Evolutionary conservation across 2,888 invertebrate genomes (phyloP).

Genomic region (Dioctria rufipes): DNA sequence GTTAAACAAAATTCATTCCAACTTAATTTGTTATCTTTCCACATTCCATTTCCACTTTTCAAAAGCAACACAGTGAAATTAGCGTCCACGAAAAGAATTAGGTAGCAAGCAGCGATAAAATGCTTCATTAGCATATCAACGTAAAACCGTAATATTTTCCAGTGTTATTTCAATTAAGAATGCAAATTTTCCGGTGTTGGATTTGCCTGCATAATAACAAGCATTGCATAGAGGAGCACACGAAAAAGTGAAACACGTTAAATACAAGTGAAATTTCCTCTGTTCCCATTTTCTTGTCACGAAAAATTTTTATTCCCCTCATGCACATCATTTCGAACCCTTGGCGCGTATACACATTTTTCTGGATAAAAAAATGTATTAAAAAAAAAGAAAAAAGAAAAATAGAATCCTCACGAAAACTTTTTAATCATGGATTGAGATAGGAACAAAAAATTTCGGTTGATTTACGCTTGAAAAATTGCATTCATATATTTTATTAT

Average conservation of each 20-base stretch:
- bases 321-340: slow-evolving; percentile 18
- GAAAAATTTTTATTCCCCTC: slow-evolving; percentile 19
- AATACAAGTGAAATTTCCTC: slow-evolving; percentile 29
- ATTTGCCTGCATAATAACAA: slow-evolving; percentile 43
- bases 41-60: too few relatives aligned
- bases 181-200: slow-evolving; percentile 43
- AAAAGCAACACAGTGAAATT: too few relatives aligned
- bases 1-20: too few relatives aligned
- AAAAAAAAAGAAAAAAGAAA: slow-evolving; percentile 15
- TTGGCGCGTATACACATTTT: background rate
- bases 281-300: slow-evolving; percentile 45
- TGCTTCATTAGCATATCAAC: slow-evolving; percentile 41
- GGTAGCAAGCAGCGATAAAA: too few relatives aligned
- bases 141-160: slow-evolving; percentile 37
- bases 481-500: slow-evolving; percentile 4
- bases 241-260: slow-evolving; percentile 16
- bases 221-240: slow-evolving; percentile 16
- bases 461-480: slow-evolving; percentile 37
- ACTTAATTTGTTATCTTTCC: too few relatives aligned
- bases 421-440: slow-evolving; percentile 1
- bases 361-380: slow-evolving; percentile 23
- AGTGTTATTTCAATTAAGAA: slow-evolving; percentile 47
- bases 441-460: background rate
- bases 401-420: background rate
- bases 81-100: too few relatives aligned